These are phyloP conservation scores for Tetranychus truncatus DNA, from an alignment of 2,888 invertebrate genomes.

Conservation along the genomic window DNA sequence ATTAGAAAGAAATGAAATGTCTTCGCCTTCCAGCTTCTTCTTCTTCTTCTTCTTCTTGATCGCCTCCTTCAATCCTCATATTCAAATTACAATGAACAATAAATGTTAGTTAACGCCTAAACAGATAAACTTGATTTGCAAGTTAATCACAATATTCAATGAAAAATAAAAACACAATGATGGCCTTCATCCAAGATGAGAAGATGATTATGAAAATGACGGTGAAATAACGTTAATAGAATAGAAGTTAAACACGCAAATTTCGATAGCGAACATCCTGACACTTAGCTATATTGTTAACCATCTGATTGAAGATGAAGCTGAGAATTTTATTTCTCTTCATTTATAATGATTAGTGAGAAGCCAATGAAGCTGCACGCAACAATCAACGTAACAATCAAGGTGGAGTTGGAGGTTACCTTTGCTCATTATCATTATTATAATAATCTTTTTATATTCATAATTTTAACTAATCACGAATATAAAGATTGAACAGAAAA, in stretches of 20 bases:
- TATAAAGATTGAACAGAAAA: no score
- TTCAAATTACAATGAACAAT: background rate
- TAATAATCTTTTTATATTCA: background rate
- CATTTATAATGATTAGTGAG: background rate
- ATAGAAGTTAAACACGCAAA: background rate
- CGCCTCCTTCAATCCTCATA: background rate
- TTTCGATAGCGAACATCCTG: background rate
- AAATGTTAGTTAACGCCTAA: background rate
- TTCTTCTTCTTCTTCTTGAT: no score
- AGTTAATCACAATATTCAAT: background rate
- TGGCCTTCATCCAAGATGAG: no score
- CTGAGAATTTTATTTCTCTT: background rate
- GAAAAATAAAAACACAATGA: no score
- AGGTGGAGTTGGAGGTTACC: background rate
- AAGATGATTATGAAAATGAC: background rate
- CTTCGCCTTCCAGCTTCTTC: no score
- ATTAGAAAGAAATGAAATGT: background rate
- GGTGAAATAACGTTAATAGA: background rate
- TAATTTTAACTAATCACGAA: background rate
- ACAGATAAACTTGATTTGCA: background rate
- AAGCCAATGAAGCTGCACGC: background rate
- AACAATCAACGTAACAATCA: slow-evolving; percentile 1
- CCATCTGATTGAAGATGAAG: background rate
- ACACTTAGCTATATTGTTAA: background rate
- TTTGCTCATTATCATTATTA: background rate